Evolutionary conservation across 2,888 invertebrate genomes (phyloP), one percentile per base, ranked within the genome.

Genomic region (Limnephilus rhombicus): DNA sequence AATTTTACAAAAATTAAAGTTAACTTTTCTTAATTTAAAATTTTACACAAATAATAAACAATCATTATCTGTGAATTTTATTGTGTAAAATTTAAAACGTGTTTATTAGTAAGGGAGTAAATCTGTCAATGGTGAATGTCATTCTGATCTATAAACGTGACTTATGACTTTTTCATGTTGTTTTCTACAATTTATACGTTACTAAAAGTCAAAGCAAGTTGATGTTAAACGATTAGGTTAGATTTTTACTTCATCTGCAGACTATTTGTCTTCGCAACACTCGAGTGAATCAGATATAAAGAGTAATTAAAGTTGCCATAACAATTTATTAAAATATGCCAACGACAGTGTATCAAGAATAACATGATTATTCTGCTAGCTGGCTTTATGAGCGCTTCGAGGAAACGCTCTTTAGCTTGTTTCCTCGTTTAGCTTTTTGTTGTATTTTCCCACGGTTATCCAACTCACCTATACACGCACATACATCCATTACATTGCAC

Each of bases 371-470:
- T 49, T 49, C 49, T 49, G 15, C 15, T 15, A 49, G 49, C 49
- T 15, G 24, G 68, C 68, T 68, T 68, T 68, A 24, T 68, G 68
- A n/a, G 9, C 7, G 68, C 87, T 49, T 31, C 87, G 31, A 53
- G 24, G 49, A 87, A 53, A 49, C 29, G n/a, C 24, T 68, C 68
- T n/a, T n/a, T n/a, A n/a, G n/a, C n/a, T 86, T 87, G 53, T 87
- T 87, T 87, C 87, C 49, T 87, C 45, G 29, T 87, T 68, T 29
- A 29, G 18, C 31, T 87, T 49, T 53, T 49, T 31, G 68, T 29
- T 87, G 87, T 87, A n/a, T 83, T 83, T 87, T 87, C 87, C 87
- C 87, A 87, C 87, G 87, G 49, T 49, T 87, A 87, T 15, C 49
- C 15, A 53, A 49, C 18, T 24, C 31, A 41, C 31, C 4, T 53